These are phyloP conservation scores for Dascyllus trimaculatus DNA, from an alignment of 2,113 vertebrate species.

Conservation along the genomic window DNA sequence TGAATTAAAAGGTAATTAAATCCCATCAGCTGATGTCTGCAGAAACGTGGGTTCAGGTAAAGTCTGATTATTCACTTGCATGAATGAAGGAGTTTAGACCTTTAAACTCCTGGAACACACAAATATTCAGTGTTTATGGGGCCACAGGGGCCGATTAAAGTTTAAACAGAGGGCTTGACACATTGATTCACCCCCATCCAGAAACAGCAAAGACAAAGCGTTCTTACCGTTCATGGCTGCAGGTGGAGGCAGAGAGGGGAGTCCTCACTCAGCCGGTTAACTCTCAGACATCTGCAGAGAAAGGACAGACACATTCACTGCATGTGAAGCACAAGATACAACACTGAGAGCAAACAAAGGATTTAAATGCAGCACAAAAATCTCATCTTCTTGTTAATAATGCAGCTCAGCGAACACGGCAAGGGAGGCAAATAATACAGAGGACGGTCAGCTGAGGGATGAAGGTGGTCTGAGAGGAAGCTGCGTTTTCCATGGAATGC, in stretches of 20 bases:
- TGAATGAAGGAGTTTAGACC: too few species aligned
- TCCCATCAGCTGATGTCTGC: too few species aligned
- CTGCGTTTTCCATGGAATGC: slow-evolving; percentile 29
- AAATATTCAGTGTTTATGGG: background rate
- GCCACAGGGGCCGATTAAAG: background rate
- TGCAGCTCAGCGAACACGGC: slow-evolving; percentile 18
- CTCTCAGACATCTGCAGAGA: slow-evolving; percentile 82
- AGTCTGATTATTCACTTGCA: slow-evolving; percentile 7
- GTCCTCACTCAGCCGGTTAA: slow-evolving; percentile 77
- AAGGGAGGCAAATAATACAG: slow-evolving; percentile 8
- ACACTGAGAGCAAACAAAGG: background rate
- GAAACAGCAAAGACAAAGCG: slow-evolving; percentile 32
- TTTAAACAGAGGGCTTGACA: background rate
- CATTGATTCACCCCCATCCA: background rate
- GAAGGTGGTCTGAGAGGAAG: slow-evolving; percentile 38
- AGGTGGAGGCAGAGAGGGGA: slow-evolving; percentile 77
- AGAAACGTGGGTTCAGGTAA: slow-evolving; percentile 10
- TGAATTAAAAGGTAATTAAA: slow-evolving; percentile 3
- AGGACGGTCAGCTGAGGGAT: slow-evolving; percentile 21
- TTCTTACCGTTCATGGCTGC: slow-evolving; percentile 86
- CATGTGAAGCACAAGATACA: slow-evolving; percentile 25
- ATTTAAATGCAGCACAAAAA: background rate
- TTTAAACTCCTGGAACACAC: too few species aligned
- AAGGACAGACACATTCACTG: slow-evolving; percentile 50
- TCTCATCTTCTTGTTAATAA: slow-evolving; percentile 47